A percentile compares a stretch with the other conserved stretches of the same genome.
These are phyloP conservation scores for Temnothorax longispinosus DNA, from an alignment of 1,140 invertebrate species.

Conservation along the genomic window DNA sequence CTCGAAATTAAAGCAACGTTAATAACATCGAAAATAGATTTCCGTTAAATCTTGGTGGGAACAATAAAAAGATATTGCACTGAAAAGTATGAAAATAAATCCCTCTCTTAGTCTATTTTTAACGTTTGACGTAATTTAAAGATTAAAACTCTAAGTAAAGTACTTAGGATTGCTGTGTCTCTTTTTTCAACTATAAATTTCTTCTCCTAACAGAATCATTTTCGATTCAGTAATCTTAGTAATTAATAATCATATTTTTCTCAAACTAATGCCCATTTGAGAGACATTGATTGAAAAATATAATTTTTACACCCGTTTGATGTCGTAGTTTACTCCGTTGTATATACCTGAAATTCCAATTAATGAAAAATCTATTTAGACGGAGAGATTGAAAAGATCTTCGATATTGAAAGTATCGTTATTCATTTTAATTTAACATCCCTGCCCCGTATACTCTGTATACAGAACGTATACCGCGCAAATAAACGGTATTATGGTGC, in stretches of 20 bases:
- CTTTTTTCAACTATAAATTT: not conserved
- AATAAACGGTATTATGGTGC: conserved; percentile 38
- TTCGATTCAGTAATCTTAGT: not conserved
- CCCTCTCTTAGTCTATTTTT: not conserved
- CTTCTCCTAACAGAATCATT: not conserved
- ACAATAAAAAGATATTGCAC: no score
- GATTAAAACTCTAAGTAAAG: not conserved
- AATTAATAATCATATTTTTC: not conserved
- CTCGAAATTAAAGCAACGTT: not conserved
- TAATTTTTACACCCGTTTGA: not conserved
- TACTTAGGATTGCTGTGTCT: not conserved
- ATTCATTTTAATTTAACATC: conserved; percentile 43
- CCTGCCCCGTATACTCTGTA: not conserved
- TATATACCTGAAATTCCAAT: not conserved
- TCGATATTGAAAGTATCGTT: not conserved
- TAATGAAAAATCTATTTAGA: conserved; percentile 28
- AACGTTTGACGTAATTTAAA: not conserved
- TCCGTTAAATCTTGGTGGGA: not conserved
- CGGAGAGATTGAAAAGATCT: not conserved
- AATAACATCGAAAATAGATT: not conserved
- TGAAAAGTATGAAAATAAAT: not conserved
- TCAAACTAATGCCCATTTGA: not conserved
- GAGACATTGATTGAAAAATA: not conserved
- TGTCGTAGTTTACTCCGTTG: not conserved
- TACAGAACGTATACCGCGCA: not conserved